A percentile compares a stretch with the other conserved stretches of the same genome.
Evolutionary conservation across 2,113 vertebrate species (phyloP).

Genomic region (Caranx melampygus): DNA sequence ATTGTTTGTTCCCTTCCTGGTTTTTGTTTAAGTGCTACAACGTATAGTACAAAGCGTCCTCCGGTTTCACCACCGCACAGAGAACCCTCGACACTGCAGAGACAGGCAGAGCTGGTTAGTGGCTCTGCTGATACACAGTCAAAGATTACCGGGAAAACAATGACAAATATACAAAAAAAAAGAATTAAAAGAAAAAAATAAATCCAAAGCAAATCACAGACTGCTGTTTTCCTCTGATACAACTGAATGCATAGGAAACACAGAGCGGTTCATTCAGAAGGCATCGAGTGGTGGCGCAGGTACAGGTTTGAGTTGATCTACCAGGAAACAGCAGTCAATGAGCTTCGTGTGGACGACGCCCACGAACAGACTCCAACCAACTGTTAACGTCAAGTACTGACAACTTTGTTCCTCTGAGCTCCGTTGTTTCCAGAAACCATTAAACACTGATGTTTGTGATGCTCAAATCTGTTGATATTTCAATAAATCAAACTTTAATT

Average conservation of each 20-base stretch:
- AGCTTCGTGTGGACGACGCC: neutral
- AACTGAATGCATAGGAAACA: neutral
- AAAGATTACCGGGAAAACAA: neutral
- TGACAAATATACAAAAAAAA: constrained; percentile 1
- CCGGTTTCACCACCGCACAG: neutral
- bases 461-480: no score
- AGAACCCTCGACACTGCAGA: neutral
- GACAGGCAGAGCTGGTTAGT: neutral
- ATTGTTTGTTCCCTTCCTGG: constrained; percentile 18
- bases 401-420: no score
- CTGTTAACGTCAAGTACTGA: neutral
- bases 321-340: neutral
- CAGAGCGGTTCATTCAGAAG: constrained; percentile 22
- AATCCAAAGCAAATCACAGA: neutral
- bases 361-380: neutral
- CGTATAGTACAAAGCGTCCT: constrained; percentile 19
- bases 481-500: no score
- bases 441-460: no score
- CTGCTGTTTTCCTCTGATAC: neutral
- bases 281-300: neutral
- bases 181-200: neutral
- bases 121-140: neutral
- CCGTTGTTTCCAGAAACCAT: no score
- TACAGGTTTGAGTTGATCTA: neutral
- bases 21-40: constrained; percentile 37